phyloP scores from a whole-genome alignment of 2,888 invertebrate species.

The Brenthis ino region DNA sequence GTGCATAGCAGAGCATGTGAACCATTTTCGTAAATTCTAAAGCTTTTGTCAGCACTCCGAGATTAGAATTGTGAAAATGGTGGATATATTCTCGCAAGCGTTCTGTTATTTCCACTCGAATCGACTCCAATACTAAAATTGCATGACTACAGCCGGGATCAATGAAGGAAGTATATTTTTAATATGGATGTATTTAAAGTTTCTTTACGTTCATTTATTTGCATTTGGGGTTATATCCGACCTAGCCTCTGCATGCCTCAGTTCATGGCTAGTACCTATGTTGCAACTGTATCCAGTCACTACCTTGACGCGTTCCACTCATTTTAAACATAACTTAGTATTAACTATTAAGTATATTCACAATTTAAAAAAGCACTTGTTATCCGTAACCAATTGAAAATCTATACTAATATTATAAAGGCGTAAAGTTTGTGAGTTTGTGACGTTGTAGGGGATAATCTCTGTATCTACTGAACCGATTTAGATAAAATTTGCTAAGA shows the following conservation, averaged over 20 bases:
- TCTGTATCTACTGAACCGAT: too few relatives aligned
- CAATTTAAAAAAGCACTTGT: too few relatives aligned
- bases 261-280: not conserved
- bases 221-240: slow-evolving; percentile 5
- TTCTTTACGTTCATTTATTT: not conserved
- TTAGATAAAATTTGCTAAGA: too few relatives aligned
- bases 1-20: too few relatives aligned
- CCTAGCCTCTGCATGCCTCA: not conserved
- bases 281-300: slow-evolving; percentile 4
- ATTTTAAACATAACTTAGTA: not conserved
- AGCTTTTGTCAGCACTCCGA: slow-evolving; percentile 33
- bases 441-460: too few relatives aligned
- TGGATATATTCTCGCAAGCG: slow-evolving; percentile 46
- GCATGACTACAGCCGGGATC: slow-evolving; percentile 43
- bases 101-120: slow-evolving; percentile 53
- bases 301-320: not conserved
- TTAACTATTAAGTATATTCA: too few relatives aligned
- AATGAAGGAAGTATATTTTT: slow-evolving; percentile 31
- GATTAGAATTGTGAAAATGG: slow-evolving; percentile 57
- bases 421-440: too few relatives aligned
- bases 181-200: slow-evolving; percentile 6
- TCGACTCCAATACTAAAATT: slow-evolving; percentile 50
- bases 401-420: too few relatives aligned
- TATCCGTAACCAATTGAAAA: too few relatives aligned
- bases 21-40: slow-evolving; percentile 14